Conservation (phyloP, 2,888 invertebrate species). For the Formica aserva region DNA sequence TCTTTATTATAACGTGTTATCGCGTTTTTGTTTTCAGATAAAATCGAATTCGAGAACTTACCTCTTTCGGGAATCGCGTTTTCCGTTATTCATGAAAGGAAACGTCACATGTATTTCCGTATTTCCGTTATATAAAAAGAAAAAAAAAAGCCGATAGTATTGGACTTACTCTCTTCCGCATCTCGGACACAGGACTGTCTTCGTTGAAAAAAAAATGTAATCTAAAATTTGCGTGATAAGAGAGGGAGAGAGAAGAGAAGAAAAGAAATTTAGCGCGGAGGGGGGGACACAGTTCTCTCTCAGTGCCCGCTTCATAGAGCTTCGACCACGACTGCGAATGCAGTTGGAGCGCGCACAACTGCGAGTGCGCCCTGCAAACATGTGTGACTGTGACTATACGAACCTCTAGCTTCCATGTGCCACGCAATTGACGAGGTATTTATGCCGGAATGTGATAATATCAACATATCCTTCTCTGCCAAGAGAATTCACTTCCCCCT, state of each 20-base stretch:
- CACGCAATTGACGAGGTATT: slow-evolving; percentile 85
- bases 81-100: background rate
- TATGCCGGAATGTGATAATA: slow-evolving; percentile 85
- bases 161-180: slow-evolving; percentile 24
- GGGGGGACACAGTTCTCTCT: slow-evolving; percentile 85
- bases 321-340: slow-evolving; percentile 83
- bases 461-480: slow-evolving; percentile 83
- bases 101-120: background rate
- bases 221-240: slow-evolving; percentile 12
- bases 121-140: background rate
- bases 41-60: slow-evolving; percentile 9
- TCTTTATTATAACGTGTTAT: slow-evolving; percentile 13
- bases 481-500: slow-evolving; percentile 60
- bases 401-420: slow-evolving; percentile 84
- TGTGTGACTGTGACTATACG: slow-evolving; percentile 85
- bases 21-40: slow-evolving; percentile 30
- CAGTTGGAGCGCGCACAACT: slow-evolving; percentile 74
- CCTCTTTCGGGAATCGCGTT: background rate
- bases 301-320: slow-evolving; percentile 85
- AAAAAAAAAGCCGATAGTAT: background rate
- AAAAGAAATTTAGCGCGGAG: slow-evolving; percentile 81
- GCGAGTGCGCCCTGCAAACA: slow-evolving; percentile 80
- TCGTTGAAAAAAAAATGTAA: slow-evolving; percentile 42
- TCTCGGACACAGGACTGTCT: slow-evolving; percentile 64
- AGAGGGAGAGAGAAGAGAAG: slow-evolving; percentile 24